Percentiles rank a stretch among this genome's conserved stretches.
Conservation (phyloP, 2,113 vertebrate genomes). For the Lycocorax pyrrhopterus region DNA sequence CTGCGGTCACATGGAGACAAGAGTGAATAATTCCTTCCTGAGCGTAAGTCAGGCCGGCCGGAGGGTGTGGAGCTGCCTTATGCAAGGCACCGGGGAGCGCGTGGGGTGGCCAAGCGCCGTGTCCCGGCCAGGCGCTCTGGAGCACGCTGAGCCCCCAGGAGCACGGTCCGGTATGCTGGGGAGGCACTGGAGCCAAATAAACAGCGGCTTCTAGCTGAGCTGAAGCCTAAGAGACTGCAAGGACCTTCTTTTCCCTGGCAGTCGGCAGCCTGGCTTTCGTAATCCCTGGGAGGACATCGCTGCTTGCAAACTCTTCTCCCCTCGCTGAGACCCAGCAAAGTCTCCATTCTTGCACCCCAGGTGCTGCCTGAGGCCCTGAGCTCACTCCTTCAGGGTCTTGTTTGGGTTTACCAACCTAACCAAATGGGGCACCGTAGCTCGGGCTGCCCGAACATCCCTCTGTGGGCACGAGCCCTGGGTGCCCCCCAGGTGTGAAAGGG, state of each 20-base stretch:
- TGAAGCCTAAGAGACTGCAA: neutral
- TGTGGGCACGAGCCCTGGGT: rapidly evolving
- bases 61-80: neutral
- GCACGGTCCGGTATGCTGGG: neutral
- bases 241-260: neutral
- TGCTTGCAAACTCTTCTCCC: neutral
- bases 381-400: neutral
- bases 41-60: neutral
- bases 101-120: neutral
- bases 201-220: neutral
- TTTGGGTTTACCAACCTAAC: neutral
- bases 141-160: neutral
- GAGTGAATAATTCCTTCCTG: neutral
- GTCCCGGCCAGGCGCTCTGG: rapidly evolving
- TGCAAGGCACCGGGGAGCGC: neutral
- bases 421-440: neutral
- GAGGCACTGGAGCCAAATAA: neutral
- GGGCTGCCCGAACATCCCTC: neutral
- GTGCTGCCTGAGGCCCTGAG: neutral
- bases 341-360: neutral
- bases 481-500: neutral
- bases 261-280: neutral
- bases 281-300: neutral
- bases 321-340: rapidly evolving
- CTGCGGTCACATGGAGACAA: neutral